Evolutionary conservation across 1,140 invertebrate genomes (phyloP), one percentile per base, ranked within the genome.

Genomic region (Rhynchophorus ferrugineus): DNA sequence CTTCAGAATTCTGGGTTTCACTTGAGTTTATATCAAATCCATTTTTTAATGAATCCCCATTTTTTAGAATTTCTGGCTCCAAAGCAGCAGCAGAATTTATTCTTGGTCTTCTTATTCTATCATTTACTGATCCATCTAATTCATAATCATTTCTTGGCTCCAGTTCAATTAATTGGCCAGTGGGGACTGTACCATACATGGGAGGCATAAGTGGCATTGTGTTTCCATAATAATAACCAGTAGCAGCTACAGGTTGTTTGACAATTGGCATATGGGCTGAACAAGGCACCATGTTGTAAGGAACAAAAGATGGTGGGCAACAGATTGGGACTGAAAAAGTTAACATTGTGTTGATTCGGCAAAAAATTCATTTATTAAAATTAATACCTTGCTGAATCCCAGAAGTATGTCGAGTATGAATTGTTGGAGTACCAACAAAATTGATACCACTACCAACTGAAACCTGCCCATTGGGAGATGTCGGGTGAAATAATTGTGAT

Each of bases 101-200:
- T 44, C 43, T 36, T 3, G 45, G 7, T 33, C 24, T 49, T 44
- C 46, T 44, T 5, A 8, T 16, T 48, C 49, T 54, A 20, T 43
- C 57, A 53, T 43, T 21, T 13, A 42, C 2, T 17, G 54, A 51
- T 8, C 44, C 45, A 37, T 61, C 63, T 2, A 60, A 48, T 43
- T 63, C 63, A 44, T 60, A 58, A 13, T 46, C 44, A 16, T 70
- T 69, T 1, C 78, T 77, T 8, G 76, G 67, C 42, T 87, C 84
- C 13, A 87, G 67, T 65, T 87, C 84, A 48, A 88, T 87, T 1
- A 88, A 64, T 58, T 83, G 79, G 2, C 67, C 81, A 2, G 80
- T 81, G 0, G 81, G 67, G 61, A 75, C 21, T 63, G 52, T 35
- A n/a, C n/a, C n/a, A 45, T 58, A 57, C 2, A 22, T 24, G 2